Conservation (phyloP, 1,140 invertebrate genomes). For the Drosophila willistoni region DNA sequence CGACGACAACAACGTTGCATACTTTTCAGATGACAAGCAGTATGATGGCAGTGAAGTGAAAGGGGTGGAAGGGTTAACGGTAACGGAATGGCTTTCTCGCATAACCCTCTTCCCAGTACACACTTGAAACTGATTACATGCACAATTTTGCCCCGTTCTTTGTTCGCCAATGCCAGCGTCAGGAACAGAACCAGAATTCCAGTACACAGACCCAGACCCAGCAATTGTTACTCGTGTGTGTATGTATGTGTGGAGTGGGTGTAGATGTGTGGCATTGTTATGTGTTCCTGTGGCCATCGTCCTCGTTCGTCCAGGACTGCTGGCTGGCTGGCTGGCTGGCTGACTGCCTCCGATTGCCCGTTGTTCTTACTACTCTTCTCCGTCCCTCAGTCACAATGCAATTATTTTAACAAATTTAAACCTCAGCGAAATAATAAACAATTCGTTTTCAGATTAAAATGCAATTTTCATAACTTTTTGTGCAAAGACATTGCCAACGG, state of each 20-base stretch:
- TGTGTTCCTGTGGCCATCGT: conserved; percentile 49
- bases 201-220: conserved; percentile 22
- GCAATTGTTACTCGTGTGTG: conserved; percentile 53
- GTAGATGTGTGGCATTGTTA: conserved; percentile 61
- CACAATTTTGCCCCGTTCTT: conserved; percentile 78
- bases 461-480: conserved; percentile 82
- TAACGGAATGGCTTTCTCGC: conserved; percentile 70
- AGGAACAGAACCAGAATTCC: conserved; percentile 30
- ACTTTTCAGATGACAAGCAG: conserved; percentile 74
- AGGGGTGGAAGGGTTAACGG: conserved; percentile 17
- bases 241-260: conserved; percentile 34
- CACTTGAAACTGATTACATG: conserved; percentile 80
- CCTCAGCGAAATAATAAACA: conserved; percentile 82
- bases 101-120: conserved; percentile 54
- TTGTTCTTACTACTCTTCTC: conserved; percentile 51
- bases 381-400: conserved; percentile 52
- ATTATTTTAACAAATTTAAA: conserved; percentile 82
- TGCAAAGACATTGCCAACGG: conserved; percentile 54
- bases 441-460: conserved; percentile 82
- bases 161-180: conserved; percentile 60
- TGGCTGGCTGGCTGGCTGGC: conserved; percentile 1
- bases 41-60: background rate
- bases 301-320: conserved; percentile 44
- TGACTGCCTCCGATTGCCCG: conserved; percentile 67
- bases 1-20: conserved; percentile 67